Evolutionary conservation across 1,140 invertebrate genomes (phyloP).

Genomic region (Magallana ariakensis): DNA sequence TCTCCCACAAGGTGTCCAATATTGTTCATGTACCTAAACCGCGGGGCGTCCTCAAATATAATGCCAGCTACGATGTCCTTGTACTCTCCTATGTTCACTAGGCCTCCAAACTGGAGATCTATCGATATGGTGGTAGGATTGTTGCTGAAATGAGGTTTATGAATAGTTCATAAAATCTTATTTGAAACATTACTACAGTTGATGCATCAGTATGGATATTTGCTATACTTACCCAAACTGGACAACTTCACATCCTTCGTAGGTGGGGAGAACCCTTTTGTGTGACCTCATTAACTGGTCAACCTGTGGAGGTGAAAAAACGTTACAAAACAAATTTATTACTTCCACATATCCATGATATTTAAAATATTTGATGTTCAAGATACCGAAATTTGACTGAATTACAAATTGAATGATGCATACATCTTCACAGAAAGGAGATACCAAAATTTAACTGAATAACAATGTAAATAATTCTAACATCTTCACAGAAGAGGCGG

Average conservation of each 20-base stretch:
- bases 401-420: too few species aligned
- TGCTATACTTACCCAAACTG: conserved; percentile 51
- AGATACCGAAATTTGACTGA: too few species aligned
- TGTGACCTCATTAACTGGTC: conserved; percentile 52
- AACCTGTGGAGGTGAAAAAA: conserved; percentile 36
- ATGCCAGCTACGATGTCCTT: conserved; percentile 53
- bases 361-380: too few species aligned
- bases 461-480: too few species aligned
- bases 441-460: too few species aligned
- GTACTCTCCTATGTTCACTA: conserved; percentile 35
- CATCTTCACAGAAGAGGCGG: conserved; percentile 53
- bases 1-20: conserved; percentile 56
- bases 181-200: background rate
- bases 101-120: conserved; percentile 49
- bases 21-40: conserved; percentile 52
- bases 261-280: conserved; percentile 51
- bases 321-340: too few species aligned
- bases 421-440: too few species aligned
- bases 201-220: background rate
- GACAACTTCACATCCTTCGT: conserved; percentile 50
- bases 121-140: conserved; percentile 53
- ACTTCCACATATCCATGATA: too few species aligned
- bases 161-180: background rate
- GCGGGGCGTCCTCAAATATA: conserved; percentile 56
- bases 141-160: conserved; percentile 42